phyloP scores from a whole-genome alignment of 2,888 invertebrate species.

The Drosophila subsilvestris region DNA sequence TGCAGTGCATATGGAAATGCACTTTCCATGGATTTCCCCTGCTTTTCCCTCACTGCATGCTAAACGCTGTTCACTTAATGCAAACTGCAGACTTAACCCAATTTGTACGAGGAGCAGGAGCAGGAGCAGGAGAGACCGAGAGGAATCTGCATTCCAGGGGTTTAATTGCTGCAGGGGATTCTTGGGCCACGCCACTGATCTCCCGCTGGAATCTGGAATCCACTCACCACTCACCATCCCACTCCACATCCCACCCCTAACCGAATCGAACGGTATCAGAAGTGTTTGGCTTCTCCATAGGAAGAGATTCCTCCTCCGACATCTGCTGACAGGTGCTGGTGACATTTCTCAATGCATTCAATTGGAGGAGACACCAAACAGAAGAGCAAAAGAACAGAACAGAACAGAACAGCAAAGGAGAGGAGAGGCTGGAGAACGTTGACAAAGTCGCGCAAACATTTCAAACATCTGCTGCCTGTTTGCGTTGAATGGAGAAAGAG shows the following conservation, averaged over 20 bases:
- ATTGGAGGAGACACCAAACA: constrained; percentile 45
- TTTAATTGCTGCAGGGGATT: constrained; percentile 37
- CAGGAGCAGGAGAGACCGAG: constrained; percentile 4
- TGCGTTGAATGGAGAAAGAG: constrained; percentile 41
- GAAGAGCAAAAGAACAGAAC: constrained; percentile 8
- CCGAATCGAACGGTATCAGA: constrained; percentile 53
- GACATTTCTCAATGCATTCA: constrained; percentile 66
- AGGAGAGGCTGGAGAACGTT: constrained; percentile 39
- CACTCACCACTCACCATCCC: constrained; percentile 7
- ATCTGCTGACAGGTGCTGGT: constrained; percentile 65
- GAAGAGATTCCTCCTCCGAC: constrained; percentile 35
- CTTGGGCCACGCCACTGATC: constrained; percentile 44
- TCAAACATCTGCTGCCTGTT: constrained; percentile 66
- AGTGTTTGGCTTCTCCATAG: constrained; percentile 43
- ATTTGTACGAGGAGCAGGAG: constrained; percentile 44
- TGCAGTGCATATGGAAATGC: constrained; percentile 66
- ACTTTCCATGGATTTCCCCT: constrained; percentile 58
- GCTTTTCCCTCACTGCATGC: constrained; percentile 19
- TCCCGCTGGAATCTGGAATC: constrained; percentile 18
- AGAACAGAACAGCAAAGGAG: too few relatives aligned
- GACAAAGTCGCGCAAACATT: constrained; percentile 72
- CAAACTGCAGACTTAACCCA: constrained; percentile 61
- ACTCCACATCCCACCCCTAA: neutral
- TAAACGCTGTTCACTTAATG: constrained; percentile 48
- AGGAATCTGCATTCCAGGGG: constrained; percentile 7